Conservation (phyloP, 2,113 vertebrate genomes). For the Brachypteracias leptosomus region DNA sequence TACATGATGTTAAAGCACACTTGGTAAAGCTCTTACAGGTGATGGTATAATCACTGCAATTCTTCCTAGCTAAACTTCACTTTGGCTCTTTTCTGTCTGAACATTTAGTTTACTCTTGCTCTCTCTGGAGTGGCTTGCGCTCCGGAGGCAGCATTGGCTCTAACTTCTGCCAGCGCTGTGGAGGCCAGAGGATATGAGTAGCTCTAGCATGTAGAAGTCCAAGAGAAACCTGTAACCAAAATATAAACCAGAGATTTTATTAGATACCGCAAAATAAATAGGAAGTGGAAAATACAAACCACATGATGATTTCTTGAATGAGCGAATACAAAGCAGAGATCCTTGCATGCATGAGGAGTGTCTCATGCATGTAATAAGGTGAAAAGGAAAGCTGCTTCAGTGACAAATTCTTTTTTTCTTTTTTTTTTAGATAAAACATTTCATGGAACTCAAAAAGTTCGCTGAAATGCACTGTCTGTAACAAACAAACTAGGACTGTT, state of each 20-base stretch:
- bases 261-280: not conserved
- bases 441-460: not conserved
- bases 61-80: not conserved
- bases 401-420: not conserved
- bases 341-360: not conserved
- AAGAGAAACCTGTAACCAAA: slow-evolving; percentile 74
- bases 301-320: not conserved
- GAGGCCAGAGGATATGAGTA: slow-evolving; percentile 83
- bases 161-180: slow-evolving; percentile 77
- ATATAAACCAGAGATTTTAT: not conserved
- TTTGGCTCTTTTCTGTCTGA: not conserved
- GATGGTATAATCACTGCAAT: not conserved
- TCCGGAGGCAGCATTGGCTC: slow-evolving; percentile 70
- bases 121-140: slow-evolving; percentile 49
- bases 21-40: not conserved
- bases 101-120: not conserved
- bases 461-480: not conserved
- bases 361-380: not conserved
- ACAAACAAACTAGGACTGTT: not conserved
- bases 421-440: not conserved
- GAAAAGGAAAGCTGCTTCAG: not conserved
- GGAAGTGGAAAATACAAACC: not conserved
- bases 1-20: not conserved
- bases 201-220: slow-evolving; percentile 79
- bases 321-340: not conserved